These are phyloP conservation scores for Charina bottae DNA, from an alignment of 2,113 vertebrate species.

Conservation along the genomic window DNA sequence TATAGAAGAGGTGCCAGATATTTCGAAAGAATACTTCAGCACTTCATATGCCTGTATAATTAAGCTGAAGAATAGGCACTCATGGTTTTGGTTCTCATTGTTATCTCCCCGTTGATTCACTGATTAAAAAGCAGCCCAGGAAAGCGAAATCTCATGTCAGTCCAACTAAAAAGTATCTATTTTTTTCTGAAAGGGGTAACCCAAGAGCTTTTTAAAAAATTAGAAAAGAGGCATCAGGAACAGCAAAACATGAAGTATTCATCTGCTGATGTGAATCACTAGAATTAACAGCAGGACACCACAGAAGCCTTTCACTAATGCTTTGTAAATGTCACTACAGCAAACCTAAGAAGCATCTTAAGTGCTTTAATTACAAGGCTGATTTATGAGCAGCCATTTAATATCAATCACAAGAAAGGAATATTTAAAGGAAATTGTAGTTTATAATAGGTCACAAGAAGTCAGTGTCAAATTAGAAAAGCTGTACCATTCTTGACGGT, in stretches of 20 bases:
- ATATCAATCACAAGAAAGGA: conserved; percentile 1
- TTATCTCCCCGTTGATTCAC: conserved; percentile 3
- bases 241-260: neutral
- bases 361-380: conserved; percentile 25
- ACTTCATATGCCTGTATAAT: neutral
- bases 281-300: conserved; percentile 4
- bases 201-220: neutral
- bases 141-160: neutral
- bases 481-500: neutral
- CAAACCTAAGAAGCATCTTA: neutral
- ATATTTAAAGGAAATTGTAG: neutral
- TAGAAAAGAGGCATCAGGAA: neutral
- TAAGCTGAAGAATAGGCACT: neutral
- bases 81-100: neutral
- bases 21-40: neutral
- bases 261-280: conserved; percentile 12
- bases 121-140: neutral
- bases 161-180: neutral
- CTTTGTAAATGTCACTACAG: neutral
- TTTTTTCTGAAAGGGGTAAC: fast-evolving
- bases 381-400: conserved; percentile 5
- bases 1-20: neutral
- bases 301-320: neutral
- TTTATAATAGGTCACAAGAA: conserved; percentile 13
- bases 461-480: neutral